Base-by-base conservation (phyloP, 2,888 invertebrate genomes). In the Latrodectus hesperus region DNA sequence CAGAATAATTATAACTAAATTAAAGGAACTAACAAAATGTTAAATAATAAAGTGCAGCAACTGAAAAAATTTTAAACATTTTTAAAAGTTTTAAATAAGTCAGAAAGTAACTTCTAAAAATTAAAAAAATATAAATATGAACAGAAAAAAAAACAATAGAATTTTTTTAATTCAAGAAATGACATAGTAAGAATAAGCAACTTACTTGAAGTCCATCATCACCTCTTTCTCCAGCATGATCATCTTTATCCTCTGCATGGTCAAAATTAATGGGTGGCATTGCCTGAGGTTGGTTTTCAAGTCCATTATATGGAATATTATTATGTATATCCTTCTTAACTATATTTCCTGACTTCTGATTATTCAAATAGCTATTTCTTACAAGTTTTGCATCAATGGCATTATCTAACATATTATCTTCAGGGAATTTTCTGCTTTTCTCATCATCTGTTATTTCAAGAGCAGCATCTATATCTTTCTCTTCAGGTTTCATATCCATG, bases 201-300 rank as follows among this genome's bases (percentile, higher is more conserved):
- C 55, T 12, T n/a, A 87, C 86, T 77, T 81, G 81, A 16, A 64
- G 67, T 55, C 86, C 86, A 77, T 81, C 80, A 38, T 81, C 86
- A 65, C 81, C 86, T 67, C 86, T 81, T 55, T 87, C 86, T 3
- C 52, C 86, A 26, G 86, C 86, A 77, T 87, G 86, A 17, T 87
- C 86, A 67, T 87, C 86, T 60, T 87, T 87, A n/a, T 87, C 86
- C 14, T 74, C 80, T 14, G 71, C 64, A 68, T 81, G 75, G 16
- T 84, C 84, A 51, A 78, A 72, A 68, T 81, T 49, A 70, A 67
- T 81, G 22, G 86, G 86, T 10, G 86, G 80, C 3, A 72, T 71
- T 1, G 81, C 81, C 52, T 87, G 86, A 55, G 86, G 86, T 76
- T 87, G 77, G 60, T 87, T 81, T 11, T 87, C 81, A 14, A 65